These are phyloP conservation scores for Terebella lapidaria DNA, from an alignment of 2,888 invertebrate genomes.

Conservation along the genomic window DNA sequence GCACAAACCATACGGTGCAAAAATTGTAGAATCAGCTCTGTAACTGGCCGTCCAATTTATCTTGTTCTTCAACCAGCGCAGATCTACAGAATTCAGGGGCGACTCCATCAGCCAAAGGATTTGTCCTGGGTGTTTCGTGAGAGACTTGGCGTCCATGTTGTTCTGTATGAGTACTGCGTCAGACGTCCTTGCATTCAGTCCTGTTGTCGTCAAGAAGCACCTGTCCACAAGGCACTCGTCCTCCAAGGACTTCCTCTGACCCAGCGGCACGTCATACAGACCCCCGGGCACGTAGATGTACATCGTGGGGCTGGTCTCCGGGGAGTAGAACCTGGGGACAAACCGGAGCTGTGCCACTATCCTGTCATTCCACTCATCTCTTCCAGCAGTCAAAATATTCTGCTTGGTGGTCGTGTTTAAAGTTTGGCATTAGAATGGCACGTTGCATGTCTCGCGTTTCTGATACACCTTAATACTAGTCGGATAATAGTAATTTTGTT, in stretches of 20 bases:
- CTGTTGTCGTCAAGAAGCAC: background rate
- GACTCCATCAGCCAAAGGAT: constrained; percentile 91
- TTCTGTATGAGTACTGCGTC: background rate
- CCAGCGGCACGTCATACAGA: background rate
- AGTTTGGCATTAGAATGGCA: no score
- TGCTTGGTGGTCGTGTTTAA: no score
- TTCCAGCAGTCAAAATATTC: background rate
- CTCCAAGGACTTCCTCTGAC: background rate
- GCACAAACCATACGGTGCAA: constrained; percentile 75
- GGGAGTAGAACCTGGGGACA: background rate
- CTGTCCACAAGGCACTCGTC: background rate
- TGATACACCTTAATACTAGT: no score
- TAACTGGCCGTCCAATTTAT: constrained; percentile 97
- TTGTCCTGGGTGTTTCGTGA: constrained; percentile 10
- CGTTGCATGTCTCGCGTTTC: no score
- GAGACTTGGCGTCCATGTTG: background rate
- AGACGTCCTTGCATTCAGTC: background rate
- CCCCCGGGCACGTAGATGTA: background rate
- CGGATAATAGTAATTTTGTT: no score
- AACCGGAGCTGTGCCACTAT: background rate
- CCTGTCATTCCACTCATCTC: background rate
- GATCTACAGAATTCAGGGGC: constrained; percentile 78
- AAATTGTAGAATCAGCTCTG: constrained; percentile 87
- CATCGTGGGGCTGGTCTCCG: background rate
- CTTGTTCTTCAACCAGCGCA: constrained; percentile 2